Evolutionary conservation across 2,888 invertebrate genomes (phyloP), one percentile per base, ranked within the genome.

Genomic region (Hemaris fuciformis): DNA sequence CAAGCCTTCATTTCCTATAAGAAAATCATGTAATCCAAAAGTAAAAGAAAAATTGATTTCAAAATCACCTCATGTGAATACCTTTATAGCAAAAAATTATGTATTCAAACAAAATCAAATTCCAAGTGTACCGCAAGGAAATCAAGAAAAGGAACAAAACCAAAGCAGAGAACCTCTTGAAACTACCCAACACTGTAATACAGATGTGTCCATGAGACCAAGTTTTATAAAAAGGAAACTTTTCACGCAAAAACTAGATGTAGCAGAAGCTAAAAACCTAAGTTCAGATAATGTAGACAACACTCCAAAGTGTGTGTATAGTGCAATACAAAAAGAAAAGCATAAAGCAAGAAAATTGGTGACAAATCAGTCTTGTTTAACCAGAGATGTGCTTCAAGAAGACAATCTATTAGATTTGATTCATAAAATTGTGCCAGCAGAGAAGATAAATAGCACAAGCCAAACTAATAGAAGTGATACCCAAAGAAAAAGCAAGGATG

Each of bases 211-310:
- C 57, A 83, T 81, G 79, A 83, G 85, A 64, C 87, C 89, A 20
- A 91, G 91, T 67, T 92, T 90, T 65, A 86, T 89, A 13, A 92
- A 90, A 72, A 80, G 91, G 67, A 91, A 91, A 69, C 74, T 92
- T 0, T 91, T 86, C 58, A 85, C 89, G 0, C 91, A 91, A 73
- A 90, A 82, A 59, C 72, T 89, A 59, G 89, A 91, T 79, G 73
- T 88, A 0, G 73, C 82, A 42, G 86, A 91, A 53, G 84, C 73
- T 48, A 81, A 79, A 58, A 85, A 84, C 67, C 38, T 74, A 0
- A 83, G 75, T 64, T 73, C 58, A 66, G 86, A 87, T 27, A 78
- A 70, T 1, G 38, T n/a, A 64, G 63, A 71, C 13, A 81, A 83
- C 57, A 90, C 88, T 67, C 88, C 90, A 8, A 81, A 82, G 63